Conservation (phyloP, 1,140 invertebrate species). For the Zaprionus camerounensis region DNA sequence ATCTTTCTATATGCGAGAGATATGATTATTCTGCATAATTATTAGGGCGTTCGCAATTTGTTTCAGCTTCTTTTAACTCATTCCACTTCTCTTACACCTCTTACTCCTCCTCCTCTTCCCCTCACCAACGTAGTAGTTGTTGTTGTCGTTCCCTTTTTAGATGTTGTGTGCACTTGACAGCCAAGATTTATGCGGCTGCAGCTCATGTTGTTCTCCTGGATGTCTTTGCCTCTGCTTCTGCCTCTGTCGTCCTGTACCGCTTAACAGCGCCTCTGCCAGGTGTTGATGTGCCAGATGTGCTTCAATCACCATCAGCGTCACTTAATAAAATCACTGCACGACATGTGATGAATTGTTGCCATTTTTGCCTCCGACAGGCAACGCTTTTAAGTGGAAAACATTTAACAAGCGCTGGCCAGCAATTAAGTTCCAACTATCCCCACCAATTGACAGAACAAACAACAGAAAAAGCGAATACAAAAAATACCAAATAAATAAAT, state of each 20-base stretch:
- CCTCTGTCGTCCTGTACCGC: neutral
- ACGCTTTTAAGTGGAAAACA: slow-evolving; percentile 59
- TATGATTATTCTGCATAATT: slow-evolving; percentile 64
- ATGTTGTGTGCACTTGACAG: slow-evolving; percentile 47
- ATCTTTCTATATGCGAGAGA: neutral
- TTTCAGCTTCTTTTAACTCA: slow-evolving; percentile 15
- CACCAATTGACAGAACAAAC: slow-evolving; percentile 31
- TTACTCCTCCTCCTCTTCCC: neutral
- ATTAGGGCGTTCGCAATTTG: slow-evolving; percentile 50
- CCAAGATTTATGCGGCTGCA: slow-evolving; percentile 70
- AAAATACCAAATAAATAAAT: slow-evolving; percentile 6
- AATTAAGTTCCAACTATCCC: slow-evolving; percentile 52
- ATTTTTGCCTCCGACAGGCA: slow-evolving; percentile 60
- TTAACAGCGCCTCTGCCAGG: slow-evolving; percentile 44
- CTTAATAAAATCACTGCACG: slow-evolving; percentile 77
- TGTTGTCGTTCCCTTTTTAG: slow-evolving; percentile 16
- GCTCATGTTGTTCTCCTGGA: neutral
- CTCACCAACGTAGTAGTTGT: too few species aligned
- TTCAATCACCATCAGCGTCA: slow-evolving; percentile 79
- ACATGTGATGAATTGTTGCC: slow-evolving; percentile 72
- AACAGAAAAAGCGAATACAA: neutral
- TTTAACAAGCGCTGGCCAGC: slow-evolving; percentile 51
- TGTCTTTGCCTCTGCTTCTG: neutral
- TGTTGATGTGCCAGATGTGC: slow-evolving; percentile 76
- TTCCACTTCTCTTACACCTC: neutral